A percentile compares a stretch with the other conserved stretches of the same genome.
These are phyloP conservation scores for Tuberolachnus salignus DNA, from an alignment of 2,888 invertebrate species.

Conservation along the genomic window DNA sequence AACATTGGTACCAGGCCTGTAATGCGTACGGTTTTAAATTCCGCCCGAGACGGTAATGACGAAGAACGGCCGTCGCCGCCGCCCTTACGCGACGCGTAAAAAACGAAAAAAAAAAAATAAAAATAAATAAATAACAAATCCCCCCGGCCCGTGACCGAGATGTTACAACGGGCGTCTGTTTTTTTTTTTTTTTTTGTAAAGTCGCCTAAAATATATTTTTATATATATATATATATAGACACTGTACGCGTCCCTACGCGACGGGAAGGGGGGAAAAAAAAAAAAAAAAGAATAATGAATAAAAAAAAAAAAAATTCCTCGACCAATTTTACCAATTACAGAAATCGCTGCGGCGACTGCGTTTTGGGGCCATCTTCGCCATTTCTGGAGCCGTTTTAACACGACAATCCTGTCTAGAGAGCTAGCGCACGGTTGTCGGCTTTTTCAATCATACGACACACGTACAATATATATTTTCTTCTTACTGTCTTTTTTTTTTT, in stretches of 20 bases:
- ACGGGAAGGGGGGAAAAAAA: too few species aligned
- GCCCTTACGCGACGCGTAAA: neutral
- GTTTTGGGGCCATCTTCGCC: slow-evolving; percentile 54
- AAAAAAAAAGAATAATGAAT: too few species aligned
- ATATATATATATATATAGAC: too few species aligned
- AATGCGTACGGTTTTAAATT: too few species aligned
- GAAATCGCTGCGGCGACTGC: neutral
- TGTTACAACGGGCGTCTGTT: too few species aligned
- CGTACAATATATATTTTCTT: slow-evolving; percentile 37
- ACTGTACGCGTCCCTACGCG: too few species aligned
- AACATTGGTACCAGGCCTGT: too few species aligned
- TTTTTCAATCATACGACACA: slow-evolving; percentile 51
- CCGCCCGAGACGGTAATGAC: neutral
- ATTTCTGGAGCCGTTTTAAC: slow-evolving; percentile 39
- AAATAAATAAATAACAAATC: too few species aligned
- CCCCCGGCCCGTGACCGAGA: slow-evolving; percentile 27
- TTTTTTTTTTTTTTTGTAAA: too few species aligned
- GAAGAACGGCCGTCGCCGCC: neutral
- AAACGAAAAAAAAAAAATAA: neutral
- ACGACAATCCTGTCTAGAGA: slow-evolving; percentile 33
- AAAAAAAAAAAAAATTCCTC: slow-evolving; percentile 18
- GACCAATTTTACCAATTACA: slow-evolving; percentile 54
- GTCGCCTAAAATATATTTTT: slow-evolving; percentile 22
- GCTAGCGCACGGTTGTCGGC: slow-evolving; percentile 32
- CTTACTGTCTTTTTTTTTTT: slow-evolving; percentile 14